phyloP scores from a whole-genome alignment of 2,888 invertebrate species.

The Rambutsinella grinnellia region DNA sequence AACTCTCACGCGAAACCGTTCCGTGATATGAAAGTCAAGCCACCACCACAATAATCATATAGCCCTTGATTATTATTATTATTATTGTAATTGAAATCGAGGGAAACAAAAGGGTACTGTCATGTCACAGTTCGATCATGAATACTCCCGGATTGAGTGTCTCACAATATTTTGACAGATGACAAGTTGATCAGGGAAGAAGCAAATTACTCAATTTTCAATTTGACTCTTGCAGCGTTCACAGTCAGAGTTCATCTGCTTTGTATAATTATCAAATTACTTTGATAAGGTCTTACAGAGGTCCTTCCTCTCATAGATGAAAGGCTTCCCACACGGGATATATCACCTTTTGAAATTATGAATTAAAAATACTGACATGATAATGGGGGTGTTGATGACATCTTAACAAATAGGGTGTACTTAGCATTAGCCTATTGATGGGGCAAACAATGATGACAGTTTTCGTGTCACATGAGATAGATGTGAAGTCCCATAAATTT shows the following conservation, averaged over 20 bases:
- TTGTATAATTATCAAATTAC: constrained; percentile 50
- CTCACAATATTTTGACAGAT: constrained; percentile 34
- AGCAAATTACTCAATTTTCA: constrained; percentile 37
- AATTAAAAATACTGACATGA: constrained; percentile 61
- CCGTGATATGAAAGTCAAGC: background rate
- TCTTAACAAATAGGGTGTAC: constrained; percentile 62
- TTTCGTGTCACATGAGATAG: constrained; percentile 33
- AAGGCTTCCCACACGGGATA: background rate
- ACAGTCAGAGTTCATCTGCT: constrained; percentile 27
- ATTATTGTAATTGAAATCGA: constrained; percentile 43
- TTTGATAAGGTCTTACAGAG: constrained; percentile 6
- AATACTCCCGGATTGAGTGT: constrained; percentile 1
- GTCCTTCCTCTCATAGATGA: background rate
- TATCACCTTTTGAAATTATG: too few relatives aligned
- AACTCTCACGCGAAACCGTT: background rate
- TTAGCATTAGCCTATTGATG: constrained; percentile 3
- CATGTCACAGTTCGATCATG: background rate
- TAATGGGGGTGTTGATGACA: constrained; percentile 65
- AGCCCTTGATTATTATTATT: constrained; percentile 12
- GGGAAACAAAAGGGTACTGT: background rate
- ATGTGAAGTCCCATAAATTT: constrained; percentile 34
- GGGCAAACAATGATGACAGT: constrained; percentile 29
- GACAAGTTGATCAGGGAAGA: constrained; percentile 45
- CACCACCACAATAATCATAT: background rate
- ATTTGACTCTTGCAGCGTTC: constrained; percentile 5